These are phyloP conservation scores for Stomatorhinus ivindoensis DNA, from an alignment of 2,113 vertebrate genomes.

Conservation along the genomic window DNA sequence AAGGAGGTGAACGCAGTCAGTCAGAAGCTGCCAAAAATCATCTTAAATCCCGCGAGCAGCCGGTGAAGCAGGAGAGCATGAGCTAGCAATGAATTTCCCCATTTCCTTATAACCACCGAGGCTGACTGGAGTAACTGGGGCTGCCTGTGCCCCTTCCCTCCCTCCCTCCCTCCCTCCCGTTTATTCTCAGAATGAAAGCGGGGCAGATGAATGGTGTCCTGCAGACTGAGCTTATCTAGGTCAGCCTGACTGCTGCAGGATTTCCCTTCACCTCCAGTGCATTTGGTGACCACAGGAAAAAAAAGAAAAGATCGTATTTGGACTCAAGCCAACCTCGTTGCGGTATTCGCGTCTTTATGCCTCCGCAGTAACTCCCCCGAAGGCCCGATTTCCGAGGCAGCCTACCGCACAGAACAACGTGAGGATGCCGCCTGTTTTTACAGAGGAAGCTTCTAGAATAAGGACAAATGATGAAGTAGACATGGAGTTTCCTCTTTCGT, in stretches of 20 bases:
- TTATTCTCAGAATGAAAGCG: neutral
- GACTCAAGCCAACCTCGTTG: neutral
- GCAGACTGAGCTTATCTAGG: neutral
- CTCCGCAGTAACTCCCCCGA: neutral
- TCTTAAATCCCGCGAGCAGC: conserved; percentile 45
- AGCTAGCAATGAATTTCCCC: conserved; percentile 56
- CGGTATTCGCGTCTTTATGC: neutral
- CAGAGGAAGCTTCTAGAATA: neutral
- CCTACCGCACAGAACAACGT: neutral
- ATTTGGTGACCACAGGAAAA: neutral
- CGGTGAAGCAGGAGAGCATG: conserved; percentile 49
- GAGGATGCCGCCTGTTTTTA: neutral
- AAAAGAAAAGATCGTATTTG: neutral
- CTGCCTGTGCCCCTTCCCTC: neutral
- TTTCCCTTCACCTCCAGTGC: neutral
- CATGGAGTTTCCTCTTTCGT: neutral
- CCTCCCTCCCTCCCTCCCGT: too few relatives aligned
- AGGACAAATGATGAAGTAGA: neutral
- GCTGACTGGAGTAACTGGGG: conserved; percentile 19
- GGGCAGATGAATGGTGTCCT: neutral
- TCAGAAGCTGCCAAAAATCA: conserved; percentile 32
- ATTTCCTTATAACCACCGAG: conserved; percentile 31
- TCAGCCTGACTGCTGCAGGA: neutral
- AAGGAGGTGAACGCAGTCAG: neutral
- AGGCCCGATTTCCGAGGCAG: neutral